Evolutionary conservation across 2,797 vertebrate species (phyloP).

Genomic region (Echiichthys vipera): DNA sequence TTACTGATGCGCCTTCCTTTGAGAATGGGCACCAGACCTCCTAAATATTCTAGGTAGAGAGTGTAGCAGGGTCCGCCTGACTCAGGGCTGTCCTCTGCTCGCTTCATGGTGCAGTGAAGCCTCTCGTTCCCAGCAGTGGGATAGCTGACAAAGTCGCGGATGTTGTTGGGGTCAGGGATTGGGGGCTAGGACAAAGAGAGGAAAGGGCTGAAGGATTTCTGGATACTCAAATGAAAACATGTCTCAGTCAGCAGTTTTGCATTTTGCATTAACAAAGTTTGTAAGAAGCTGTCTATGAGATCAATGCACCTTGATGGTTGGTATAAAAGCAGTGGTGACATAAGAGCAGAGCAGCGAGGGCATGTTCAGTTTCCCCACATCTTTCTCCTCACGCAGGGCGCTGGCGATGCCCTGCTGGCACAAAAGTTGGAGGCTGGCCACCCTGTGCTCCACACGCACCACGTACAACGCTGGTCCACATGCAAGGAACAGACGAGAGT

Average conservation of each 20-base stretch:
- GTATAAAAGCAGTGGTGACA: conserved; percentile 96
- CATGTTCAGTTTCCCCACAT: conserved; percentile 94
- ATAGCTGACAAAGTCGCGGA: conserved; percentile 99
- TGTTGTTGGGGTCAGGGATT: conserved; percentile 99
- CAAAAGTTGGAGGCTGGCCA: conserved; percentile 95
- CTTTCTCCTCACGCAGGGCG: conserved; percentile 94
- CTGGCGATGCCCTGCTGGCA: conserved; percentile 97
- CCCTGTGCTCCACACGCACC: conserved; percentile 95
- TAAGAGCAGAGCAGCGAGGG: conserved; percentile 97
- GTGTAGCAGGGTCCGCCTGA: conserved; percentile 98
- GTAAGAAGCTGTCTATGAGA: neutral
- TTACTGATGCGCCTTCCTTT: conserved; percentile 98
- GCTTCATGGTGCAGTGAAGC: conserved; percentile 98
- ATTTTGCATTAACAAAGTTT: neutral
- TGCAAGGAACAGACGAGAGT: conserved; percentile 96
- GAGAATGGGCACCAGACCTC: conserved; percentile 96
- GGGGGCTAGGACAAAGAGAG: conserved; percentile 89
- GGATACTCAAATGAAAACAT: conserved; percentile 45
- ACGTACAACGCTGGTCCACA: conserved; percentile 95
- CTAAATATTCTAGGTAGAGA: conserved; percentile 96
- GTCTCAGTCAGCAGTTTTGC: conserved; percentile 29
- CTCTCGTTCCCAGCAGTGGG: conserved; percentile 96
- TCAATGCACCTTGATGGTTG: conserved; percentile 93
- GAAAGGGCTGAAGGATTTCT: conserved; percentile 48
- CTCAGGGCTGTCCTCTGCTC: conserved; percentile 96